These are phyloP conservation scores for Pterocles orientalis DNA, from an alignment of 2,113 vertebrate species.

Conservation along the genomic window DNA sequence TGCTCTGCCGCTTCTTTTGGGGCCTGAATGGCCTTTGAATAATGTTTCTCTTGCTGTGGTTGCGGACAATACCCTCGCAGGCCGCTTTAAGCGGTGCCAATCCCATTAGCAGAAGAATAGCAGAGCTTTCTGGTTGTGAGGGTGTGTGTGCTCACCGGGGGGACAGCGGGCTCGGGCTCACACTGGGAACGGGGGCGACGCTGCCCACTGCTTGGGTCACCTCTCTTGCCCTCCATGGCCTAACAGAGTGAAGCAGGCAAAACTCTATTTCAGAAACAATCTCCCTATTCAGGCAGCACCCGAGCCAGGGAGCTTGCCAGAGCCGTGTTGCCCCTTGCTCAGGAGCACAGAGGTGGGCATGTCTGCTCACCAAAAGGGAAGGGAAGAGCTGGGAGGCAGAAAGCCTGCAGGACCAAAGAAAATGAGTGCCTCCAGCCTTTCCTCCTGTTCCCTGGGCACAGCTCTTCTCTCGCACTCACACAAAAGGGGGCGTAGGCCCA, in stretches of 20 bases:
- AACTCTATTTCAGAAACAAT: background rate
- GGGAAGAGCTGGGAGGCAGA: background rate
- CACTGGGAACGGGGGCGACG: background rate
- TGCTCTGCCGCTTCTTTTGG: conserved; percentile 77
- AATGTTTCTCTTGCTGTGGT: conserved; percentile 85
- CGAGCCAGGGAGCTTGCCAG: background rate
- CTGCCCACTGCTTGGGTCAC: conserved; percentile 1
- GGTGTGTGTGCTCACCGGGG: background rate
- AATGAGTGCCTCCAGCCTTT: background rate
- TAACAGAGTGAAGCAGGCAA: background rate
- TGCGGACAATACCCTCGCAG: conserved; percentile 78
- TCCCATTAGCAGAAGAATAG: conserved; percentile 84
- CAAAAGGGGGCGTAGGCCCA: background rate
- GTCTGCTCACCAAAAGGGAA: background rate
- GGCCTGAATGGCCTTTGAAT: conserved; percentile 84
- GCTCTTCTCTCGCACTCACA: background rate
- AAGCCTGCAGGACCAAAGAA: background rate
- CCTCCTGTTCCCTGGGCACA: background rate
- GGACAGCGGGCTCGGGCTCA: background rate
- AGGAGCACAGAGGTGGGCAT: background rate
- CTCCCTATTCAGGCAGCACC: background rate
- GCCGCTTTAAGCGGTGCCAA: conserved; percentile 81
- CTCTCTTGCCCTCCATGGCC: background rate
- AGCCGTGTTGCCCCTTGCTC: background rate
- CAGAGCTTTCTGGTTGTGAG: conserved; percentile 34